Base-by-base conservation (phyloP, 2,113 vertebrate genomes). In the Illadopsis cleaveri region DNA sequence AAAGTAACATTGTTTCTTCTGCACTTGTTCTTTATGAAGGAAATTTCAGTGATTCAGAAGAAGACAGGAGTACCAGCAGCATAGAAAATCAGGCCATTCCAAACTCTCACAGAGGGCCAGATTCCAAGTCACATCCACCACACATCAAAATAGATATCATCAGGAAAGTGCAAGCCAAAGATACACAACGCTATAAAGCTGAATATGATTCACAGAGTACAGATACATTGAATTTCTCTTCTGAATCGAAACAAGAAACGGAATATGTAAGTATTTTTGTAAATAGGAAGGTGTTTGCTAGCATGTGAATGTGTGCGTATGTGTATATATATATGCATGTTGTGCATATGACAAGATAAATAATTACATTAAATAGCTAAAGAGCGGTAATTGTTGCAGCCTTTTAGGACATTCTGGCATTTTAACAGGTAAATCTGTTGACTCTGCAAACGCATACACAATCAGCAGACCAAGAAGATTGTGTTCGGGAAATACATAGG, bases 191-290 rank as follows among this genome's bases (percentile, higher is more conserved):
- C 82, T 99, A 99, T 95, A 99, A 99, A 96, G 97, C 98, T 12
- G 98, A 98, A 83, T 98, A 98, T 25, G 97, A 98, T 69, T 98
- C 98, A 0, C 98, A 98, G 93, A 98, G 98, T 93, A 98, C 97
- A 0, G 99, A 99, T 95, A 98, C 98, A 50, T 97, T 99, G 95
- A 99, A 99, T 97, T 98, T 99, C 91, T 99, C 99, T 96, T 98
- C 99, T 3, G 98, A 99, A 95, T 98, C 98, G 94, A 99, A 99
- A 94, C 98, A 97, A 92, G 98, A 99, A 95, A 98, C 98, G 11
- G 99, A 99, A 97, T 99, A 99, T 44, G 99, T 99, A 98, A 99
- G 99, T 98, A 95, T 76, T 53, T 75, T 45, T 71, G 38, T 47
- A 69, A 91, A 68, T 33, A 15, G 33, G 84, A 77, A 71, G 31